These are phyloP conservation scores for Eciton burchellii DNA, from an alignment of 1,140 invertebrate genomes.

Conservation along the genomic window DNA sequence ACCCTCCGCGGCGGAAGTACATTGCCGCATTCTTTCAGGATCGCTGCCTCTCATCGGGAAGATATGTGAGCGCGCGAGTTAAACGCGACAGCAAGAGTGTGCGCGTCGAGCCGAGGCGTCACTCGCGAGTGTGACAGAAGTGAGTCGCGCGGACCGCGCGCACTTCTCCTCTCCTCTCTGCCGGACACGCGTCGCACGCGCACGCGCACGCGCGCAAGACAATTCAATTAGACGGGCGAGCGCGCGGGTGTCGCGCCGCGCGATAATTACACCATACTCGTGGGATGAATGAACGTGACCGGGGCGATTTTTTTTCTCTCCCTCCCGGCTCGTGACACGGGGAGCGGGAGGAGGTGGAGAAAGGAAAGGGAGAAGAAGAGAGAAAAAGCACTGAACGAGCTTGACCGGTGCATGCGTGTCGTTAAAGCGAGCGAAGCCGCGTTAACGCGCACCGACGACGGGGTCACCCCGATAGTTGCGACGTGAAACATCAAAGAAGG, in stretches of 20 bases:
- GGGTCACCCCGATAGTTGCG: slow-evolving; percentile 40
- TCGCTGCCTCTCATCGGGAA: too few species aligned
- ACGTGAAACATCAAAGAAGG: slow-evolving; percentile 6
- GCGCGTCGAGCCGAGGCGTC: too few species aligned
- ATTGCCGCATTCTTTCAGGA: too few species aligned
- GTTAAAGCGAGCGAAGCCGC: slow-evolving; percentile 62
- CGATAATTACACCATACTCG: slow-evolving; percentile 49
- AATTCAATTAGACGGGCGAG: slow-evolving; percentile 28
- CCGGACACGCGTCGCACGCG: background rate
- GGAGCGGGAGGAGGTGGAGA: background rate
- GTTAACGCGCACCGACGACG: slow-evolving; percentile 25
- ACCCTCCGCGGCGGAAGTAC: too few species aligned
- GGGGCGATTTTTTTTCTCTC: slow-evolving; percentile 35
- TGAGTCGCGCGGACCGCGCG: background rate
- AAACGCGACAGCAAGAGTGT: too few species aligned
- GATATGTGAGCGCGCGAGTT: too few species aligned
- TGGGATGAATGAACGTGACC: slow-evolving; percentile 68
- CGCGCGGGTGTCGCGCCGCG: background rate
- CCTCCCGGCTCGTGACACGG: slow-evolving; percentile 24
- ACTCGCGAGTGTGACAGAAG: too few species aligned
- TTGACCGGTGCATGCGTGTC: background rate
- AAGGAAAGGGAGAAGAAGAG: background rate
- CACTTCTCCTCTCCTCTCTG: background rate
- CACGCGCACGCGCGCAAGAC: background rate
- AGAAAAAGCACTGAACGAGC: background rate